Conservation (phyloP, 1,140 invertebrate genomes). For the Metaphire vulgaris region DNA sequence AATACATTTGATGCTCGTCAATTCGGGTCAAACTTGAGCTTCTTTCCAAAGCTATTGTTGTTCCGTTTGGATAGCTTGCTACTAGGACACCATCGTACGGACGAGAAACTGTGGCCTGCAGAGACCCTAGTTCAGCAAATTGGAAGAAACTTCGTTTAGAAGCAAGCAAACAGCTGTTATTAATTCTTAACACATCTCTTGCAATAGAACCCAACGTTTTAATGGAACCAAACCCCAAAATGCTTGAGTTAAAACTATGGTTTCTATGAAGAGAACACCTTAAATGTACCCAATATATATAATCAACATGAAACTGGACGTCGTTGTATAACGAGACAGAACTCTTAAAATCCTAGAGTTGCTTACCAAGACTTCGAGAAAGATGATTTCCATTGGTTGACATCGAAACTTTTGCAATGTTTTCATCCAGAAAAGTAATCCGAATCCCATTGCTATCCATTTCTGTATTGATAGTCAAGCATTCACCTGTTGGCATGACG, state of each 20-base stretch:
- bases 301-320: too few relatives aligned
- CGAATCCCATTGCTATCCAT: conserved; percentile 49
- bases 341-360: too few relatives aligned
- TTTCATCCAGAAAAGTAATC: conserved; percentile 44
- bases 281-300: too few relatives aligned
- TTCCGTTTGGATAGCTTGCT: conserved; percentile 50
- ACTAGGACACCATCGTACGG: conserved; percentile 52
- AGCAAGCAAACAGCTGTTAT: too few relatives aligned
- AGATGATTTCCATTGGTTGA: conserved; percentile 51
- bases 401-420: conserved; percentile 45
- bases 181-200: background rate
- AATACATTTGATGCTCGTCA: conserved; percentile 70
- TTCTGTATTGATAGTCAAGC: conserved; percentile 62
- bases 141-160: too few relatives aligned
- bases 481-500: conserved; percentile 81
- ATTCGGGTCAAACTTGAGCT: conserved; percentile 72
- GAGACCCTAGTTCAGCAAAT: conserved; percentile 39
- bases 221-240: too few relatives aligned
- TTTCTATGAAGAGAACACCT: too few relatives aligned
- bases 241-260: too few relatives aligned
- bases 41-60: conserved; percentile 54
- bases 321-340: too few relatives aligned
- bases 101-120: conserved; percentile 48
- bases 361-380: conserved; percentile 50
- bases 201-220: too few relatives aligned